phyloP scores from a whole-genome alignment of 2,113 vertebrate genomes.

The Phalacrocorax pelagicus region DNA sequence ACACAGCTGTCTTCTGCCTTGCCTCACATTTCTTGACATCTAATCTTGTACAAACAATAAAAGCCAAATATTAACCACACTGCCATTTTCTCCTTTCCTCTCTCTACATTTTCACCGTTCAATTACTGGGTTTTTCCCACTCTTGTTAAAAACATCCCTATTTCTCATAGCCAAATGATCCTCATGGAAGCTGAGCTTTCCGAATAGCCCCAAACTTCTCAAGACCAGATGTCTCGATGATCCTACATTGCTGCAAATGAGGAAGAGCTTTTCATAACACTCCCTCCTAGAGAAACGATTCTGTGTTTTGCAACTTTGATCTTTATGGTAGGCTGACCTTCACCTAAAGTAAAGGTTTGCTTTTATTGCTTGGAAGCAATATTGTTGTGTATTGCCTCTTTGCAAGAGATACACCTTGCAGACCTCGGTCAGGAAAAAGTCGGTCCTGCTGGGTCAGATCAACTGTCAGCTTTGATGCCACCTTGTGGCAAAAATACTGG shows the following conservation, averaged over 20 bases:
- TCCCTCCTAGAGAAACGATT: neutral
- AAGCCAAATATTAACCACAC: neutral
- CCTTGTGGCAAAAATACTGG: neutral
- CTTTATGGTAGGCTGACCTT: neutral
- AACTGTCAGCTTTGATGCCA: neutral
- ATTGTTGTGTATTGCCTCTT: neutral
- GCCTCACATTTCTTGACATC: neutral
- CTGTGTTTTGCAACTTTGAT: neutral
- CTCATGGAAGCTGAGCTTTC: neutral
- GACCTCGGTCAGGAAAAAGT: neutral
- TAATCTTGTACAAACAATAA: neutral
- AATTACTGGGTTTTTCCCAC: fast-evolving
- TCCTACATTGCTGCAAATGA: neutral
- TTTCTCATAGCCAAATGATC: neutral
- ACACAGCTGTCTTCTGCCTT: neutral
- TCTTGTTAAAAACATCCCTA: neutral
- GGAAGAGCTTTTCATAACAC: neutral
- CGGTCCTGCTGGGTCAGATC: neutral
- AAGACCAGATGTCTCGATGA: neutral
- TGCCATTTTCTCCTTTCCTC: neutral
- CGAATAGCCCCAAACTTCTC: neutral
- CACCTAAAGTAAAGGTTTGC: neutral
- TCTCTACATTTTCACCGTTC: neutral
- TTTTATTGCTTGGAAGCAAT: neutral
- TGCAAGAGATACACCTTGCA: neutral